Base-by-base conservation (phyloP, 2,797 vertebrate genomes). In the Menidia menidia region DNA sequence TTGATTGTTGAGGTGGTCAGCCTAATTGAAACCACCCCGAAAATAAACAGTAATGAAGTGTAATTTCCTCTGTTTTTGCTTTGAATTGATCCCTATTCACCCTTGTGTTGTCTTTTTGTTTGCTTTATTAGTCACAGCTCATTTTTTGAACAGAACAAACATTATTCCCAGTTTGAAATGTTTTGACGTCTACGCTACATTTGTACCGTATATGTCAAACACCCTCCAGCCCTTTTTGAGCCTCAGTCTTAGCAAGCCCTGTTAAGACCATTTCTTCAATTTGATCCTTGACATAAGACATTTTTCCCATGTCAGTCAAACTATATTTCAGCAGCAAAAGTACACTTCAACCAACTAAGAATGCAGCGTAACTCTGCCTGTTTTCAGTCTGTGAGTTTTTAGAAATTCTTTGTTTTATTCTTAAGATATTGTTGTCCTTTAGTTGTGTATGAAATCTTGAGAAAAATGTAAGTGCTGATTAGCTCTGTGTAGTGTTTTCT, bases 11-110 rank as follows among this genome's bases (percentile, higher is more conserved):
- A 81, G 72, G 74, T 78, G 75, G 73, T 60, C 65, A 30, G 63
- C 62, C 70, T 68, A 69, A 82, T 71, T 68, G 53, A 73, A 60
- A 67, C 65, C 76, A 78, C 75, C 84, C 87, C 73, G 79, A 68
- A 68, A 84, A 78, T 74, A 75, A 89, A 82, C 57, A 66, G 25
- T 77, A 78, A 88, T 79, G 60, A 80, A 78, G 45, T 60, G 50
- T 67, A 82, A 87, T 86, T 78, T 70, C 41, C 70, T 71, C 41
- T 75, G 77, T 85, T 83, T 78, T 42, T 53, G 55, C 60, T 58
- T 56, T 41, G 14, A 68, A 19, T 60, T 45, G 58, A 56, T 60
- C 51, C 13, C 39, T 66, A 25, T 12, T 67, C 33, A 62, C 19
- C 32, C 33, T 67, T 60, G 68, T 62, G 57, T 78, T 75, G 19